Percentiles rank a stretch among this genome's conserved stretches.
Conservation (phyloP, 1,140 invertebrate species). For the Aphelinus certus region DNA sequence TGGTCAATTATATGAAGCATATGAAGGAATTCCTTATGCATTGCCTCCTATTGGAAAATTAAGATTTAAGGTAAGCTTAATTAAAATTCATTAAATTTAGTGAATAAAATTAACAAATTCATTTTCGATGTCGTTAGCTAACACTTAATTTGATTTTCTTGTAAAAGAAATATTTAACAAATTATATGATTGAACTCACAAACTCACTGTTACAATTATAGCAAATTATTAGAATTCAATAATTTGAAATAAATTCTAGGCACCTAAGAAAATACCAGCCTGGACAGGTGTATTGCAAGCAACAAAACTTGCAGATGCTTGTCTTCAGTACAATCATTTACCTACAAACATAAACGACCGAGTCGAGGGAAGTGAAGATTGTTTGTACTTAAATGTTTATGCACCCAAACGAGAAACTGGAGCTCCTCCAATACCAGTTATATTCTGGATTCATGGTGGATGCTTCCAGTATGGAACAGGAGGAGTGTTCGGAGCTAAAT, state of each 20-base stretch:
- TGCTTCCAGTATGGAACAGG: slow-evolving; percentile 61
- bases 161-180: too few relatives aligned
- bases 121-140: too few relatives aligned
- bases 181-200: too few relatives aligned
- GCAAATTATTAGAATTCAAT: background rate
- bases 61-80: slow-evolving; percentile 66
- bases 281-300: slow-evolving; percentile 63
- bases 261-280: slow-evolving; percentile 54
- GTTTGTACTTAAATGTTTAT: slow-evolving; percentile 71
- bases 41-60: slow-evolving; percentile 68
- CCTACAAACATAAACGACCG: slow-evolving; percentile 45
- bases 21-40: slow-evolving; percentile 72
- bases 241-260: slow-evolving; percentile 43
- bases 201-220: too few relatives aligned
- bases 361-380: slow-evolving; percentile 66
- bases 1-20: slow-evolving; percentile 64
- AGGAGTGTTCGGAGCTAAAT: slow-evolving; percentile 65
- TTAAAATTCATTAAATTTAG: background rate
- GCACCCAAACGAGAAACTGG: slow-evolving; percentile 54
- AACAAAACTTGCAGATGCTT: slow-evolving; percentile 54
- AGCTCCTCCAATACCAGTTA: slow-evolving; percentile 48
- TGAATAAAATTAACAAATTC: too few relatives aligned
- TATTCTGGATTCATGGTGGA: slow-evolving; percentile 61
- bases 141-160: too few relatives aligned
- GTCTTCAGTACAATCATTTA: slow-evolving; percentile 57